These are phyloP conservation scores for Lacerta bilineata DNA, from an alignment of 2,797 vertebrate genomes.

Conservation along the genomic window DNA sequence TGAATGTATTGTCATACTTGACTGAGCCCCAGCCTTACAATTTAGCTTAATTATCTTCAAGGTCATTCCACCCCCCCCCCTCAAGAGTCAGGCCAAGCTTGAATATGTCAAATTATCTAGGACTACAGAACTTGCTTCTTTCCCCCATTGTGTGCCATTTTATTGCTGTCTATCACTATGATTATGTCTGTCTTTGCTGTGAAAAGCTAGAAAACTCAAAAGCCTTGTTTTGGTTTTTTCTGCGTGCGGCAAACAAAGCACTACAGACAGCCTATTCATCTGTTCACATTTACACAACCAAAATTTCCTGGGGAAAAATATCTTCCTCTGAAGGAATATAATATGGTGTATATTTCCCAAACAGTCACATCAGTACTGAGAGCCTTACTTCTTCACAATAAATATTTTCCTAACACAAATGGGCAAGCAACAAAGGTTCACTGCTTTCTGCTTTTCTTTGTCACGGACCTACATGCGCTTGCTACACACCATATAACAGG, in stretches of 20 bases:
- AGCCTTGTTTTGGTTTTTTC: conserved; percentile 35
- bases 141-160: conserved; percentile 55
- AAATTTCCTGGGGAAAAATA: conserved; percentile 5
- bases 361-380: background rate
- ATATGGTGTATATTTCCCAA: conserved; percentile 1
- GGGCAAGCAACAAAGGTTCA: no score
- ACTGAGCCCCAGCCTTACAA: conserved; percentile 45
- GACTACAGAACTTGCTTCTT: conserved; percentile 38
- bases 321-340: background rate
- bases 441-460: no score
- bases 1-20: conserved; percentile 53
- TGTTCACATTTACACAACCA: conserved; percentile 10
- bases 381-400: conserved; percentile 21
- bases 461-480: no score
- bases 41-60: conserved; percentile 65
- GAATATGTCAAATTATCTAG: conserved; percentile 60
- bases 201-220: conserved; percentile 43
- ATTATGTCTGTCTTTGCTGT: conserved; percentile 46
- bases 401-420: conserved; percentile 17
- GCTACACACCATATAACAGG: no score
- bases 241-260: conserved; percentile 31
- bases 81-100: conserved; percentile 52
- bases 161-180: conserved; percentile 25
- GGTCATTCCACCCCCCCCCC: conserved; percentile 35
- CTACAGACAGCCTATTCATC: conserved; percentile 31